These are phyloP conservation scores for Paramisgurnus dabryanus DNA, from an alignment of 2,113 vertebrate genomes.

Conservation along the genomic window DNA sequence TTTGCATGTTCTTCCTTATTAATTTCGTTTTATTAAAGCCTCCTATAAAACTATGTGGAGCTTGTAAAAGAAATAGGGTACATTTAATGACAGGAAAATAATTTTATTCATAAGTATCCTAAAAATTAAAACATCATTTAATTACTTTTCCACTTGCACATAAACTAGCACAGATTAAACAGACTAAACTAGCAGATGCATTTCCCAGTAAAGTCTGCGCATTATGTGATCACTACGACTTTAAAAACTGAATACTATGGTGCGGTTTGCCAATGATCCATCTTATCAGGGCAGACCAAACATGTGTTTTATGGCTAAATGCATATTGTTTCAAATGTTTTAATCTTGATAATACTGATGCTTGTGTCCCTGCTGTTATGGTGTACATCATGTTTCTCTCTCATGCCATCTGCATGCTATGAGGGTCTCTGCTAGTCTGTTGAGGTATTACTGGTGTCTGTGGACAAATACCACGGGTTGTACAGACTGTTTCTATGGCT, in stretches of 20 bases:
- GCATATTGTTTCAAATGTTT: conserved; percentile 59
- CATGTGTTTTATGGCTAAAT: conserved; percentile 65
- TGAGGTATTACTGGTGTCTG: background rate
- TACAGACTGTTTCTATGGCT: background rate
- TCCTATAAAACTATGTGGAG: background rate
- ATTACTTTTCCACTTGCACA: background rate
- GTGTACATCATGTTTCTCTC: background rate
- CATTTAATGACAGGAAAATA: background rate
- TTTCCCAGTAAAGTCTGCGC: conserved; percentile 19
- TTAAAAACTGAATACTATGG: conserved; percentile 36
- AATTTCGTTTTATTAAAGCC: conserved; percentile 55
- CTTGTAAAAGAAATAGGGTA: background rate
- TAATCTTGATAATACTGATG: conserved; percentile 22
- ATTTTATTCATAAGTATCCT: background rate
- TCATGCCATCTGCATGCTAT: conserved; percentile 27
- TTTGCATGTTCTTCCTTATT: conserved; percentile 63
- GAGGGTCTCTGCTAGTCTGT: conserved; percentile 10
- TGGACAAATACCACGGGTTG: conserved; percentile 57
- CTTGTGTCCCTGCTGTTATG: background rate
- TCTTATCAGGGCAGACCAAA: conserved; percentile 54
- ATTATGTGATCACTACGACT: conserved; percentile 57
- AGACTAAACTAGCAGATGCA: background rate
- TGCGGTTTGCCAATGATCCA: conserved; percentile 60
- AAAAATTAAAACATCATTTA: background rate
- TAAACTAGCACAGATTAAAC: conserved; percentile 21